A percentile compares a stretch with the other conserved stretches of the same genome.
Conservation (phyloP, 2,888 invertebrate genomes). For the Aspidiotus destructor region DNA sequence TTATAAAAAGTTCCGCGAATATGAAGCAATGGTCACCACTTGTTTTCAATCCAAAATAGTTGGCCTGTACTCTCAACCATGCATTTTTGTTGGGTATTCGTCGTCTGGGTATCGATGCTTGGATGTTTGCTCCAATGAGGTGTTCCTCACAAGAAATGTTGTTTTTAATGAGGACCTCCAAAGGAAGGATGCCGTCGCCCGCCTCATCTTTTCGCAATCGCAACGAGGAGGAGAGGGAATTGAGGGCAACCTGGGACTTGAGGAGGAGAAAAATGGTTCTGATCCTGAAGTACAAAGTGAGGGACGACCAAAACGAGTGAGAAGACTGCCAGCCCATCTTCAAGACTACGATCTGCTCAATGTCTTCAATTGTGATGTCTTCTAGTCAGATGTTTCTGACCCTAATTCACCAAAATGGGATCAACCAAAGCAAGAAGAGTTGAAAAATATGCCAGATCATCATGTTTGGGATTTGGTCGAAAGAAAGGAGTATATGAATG, state of each 20-base stretch:
- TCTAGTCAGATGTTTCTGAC: not conserved
- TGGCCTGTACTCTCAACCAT: too few species aligned
- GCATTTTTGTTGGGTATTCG: too few species aligned
- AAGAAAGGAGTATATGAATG: not conserved
- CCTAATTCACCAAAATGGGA: not conserved
- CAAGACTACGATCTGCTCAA: not conserved
- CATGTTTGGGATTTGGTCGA: not conserved
- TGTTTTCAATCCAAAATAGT: not conserved
- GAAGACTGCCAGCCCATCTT: not conserved
- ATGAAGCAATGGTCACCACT: conserved; percentile 1
- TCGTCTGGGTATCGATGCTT: too few species aligned
- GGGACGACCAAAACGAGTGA: not conserved
- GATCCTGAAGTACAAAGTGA: too few species aligned
- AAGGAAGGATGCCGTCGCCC: too few species aligned
- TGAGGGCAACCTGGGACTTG: too few species aligned
- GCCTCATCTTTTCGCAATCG: too few species aligned
- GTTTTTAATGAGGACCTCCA: not conserved
- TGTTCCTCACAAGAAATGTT: not conserved
- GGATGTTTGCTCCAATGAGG: too few species aligned
- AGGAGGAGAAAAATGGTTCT: too few species aligned
- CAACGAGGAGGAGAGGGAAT: too few species aligned
- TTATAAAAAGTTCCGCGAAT: not conserved
- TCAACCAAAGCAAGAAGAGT: not conserved
- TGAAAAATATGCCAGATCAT: not conserved
- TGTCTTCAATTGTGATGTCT: not conserved